Evolutionary conservation across 1,140 invertebrate genomes (phyloP).

Genomic region (Micrasema minimum): DNA sequence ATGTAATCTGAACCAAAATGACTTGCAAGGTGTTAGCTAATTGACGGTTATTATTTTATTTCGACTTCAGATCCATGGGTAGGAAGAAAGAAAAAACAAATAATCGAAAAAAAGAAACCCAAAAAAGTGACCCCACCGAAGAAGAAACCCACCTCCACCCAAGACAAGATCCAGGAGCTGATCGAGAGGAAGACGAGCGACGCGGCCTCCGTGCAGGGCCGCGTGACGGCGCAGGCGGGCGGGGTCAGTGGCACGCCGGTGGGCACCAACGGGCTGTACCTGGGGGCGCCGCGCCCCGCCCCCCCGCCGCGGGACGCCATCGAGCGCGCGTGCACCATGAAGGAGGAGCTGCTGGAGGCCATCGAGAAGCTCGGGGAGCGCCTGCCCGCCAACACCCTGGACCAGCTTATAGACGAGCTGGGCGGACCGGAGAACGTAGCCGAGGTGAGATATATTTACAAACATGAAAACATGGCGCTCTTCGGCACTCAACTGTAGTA

Average conservation of each 20-base stretch:
- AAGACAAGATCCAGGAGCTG: conserved; percentile 80
- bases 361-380: conserved; percentile 89
- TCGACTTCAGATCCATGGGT: conserved; percentile 87
- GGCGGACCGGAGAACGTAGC: conserved; percentile 98
- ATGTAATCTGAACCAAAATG: too few relatives aligned
- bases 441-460: conserved; percentile 70
- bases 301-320: conserved; percentile 83
- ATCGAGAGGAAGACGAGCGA: conserved; percentile 69
- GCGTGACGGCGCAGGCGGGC: conserved; percentile 57
- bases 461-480: too few relatives aligned
- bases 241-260: conserved; percentile 61
- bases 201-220: conserved; percentile 38
- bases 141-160: conserved; percentile 76
- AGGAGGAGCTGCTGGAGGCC: conserved; percentile 87
- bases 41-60: neutral
- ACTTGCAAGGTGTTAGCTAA: too few relatives aligned
- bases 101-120: conserved; percentile 74
- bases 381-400: conserved; percentile 97
- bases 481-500: too few relatives aligned
- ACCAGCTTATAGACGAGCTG: conserved; percentile 97
- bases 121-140: conserved; percentile 65
- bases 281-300: conserved; percentile 55
- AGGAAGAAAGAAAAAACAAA: conserved; percentile 76
- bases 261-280: conserved; percentile 63
- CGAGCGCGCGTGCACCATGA: conserved; percentile 90